phyloP scores from a whole-genome alignment of 2,888 invertebrate species.

The Adelphocoris suturalis region DNA sequence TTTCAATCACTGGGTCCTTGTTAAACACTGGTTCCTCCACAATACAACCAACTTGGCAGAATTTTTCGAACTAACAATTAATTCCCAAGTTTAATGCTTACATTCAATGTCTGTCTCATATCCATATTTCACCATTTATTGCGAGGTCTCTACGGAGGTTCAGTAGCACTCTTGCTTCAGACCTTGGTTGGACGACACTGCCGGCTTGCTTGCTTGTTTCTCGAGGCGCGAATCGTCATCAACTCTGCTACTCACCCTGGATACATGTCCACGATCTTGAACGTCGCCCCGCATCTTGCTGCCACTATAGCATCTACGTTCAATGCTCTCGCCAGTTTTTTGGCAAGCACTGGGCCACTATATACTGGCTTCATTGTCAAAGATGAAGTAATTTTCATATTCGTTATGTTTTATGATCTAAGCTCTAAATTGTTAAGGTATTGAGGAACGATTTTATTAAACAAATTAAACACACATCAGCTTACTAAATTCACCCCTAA shows the following conservation, averaged over 20 bases:
- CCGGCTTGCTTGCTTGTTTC: background rate
- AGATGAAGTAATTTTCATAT: conserved; percentile 48
- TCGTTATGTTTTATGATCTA: background rate
- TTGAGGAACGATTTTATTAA: no score
- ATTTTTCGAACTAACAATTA: no score
- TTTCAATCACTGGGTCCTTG: no score
- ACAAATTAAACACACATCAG: no score
- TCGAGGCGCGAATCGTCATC: background rate
- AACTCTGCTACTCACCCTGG: conserved; percentile 45
- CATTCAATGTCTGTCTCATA: no score
- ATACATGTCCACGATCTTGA: conserved; percentile 45
- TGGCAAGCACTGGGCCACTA: conserved; percentile 44
- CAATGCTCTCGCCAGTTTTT: conserved; percentile 41
- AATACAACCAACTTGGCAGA: no score
- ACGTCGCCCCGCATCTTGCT: conserved; percentile 60
- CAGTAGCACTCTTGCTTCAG: background rate
- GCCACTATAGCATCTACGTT: conserved; percentile 35
- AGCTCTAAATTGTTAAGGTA: no score
- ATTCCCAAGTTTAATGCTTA: no score
- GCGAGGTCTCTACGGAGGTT: conserved; percentile 80
- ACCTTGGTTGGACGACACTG: background rate
- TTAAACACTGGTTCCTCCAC: no score
- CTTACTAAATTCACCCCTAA: no score
- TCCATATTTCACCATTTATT: background rate
- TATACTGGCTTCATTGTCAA: conserved; percentile 42